Base-by-base conservation (phyloP, 2,888 invertebrate species). In the Hirudinaria manillensis region DNA sequence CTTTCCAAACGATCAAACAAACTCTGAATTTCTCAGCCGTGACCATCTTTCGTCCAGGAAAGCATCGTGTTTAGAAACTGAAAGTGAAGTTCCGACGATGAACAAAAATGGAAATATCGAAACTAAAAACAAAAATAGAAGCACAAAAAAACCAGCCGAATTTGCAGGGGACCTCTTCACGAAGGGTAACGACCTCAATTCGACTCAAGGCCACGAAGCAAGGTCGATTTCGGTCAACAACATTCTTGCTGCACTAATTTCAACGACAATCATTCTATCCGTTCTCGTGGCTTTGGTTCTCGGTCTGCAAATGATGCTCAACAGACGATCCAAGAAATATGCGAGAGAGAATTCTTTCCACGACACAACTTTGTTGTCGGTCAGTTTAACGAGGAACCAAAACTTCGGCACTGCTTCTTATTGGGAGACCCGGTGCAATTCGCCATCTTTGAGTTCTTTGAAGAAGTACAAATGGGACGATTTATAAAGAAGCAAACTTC, bases 401-500 rank as follows among this genome's bases (percentile, higher is more conserved):
- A 10, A 45, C 45, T 7, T 6, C 10, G 10, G 13, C 45, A 45
- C 3, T 61, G 29, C 24, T 61, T 27, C 61, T 2, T 21, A 29
- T n/a, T 29, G 29, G 29, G 29, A 61, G 4, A 61, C 13, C 10
- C 13, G 13, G 21, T 61, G 29, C n/a, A 7, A 61, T 61, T 24
- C 61, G 24, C 24, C 24, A 61, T 27, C 29, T 27, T 7, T 10
- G 29, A 27, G 3, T 61, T 24, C 61, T 61, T 61, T 7, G 61
- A 61, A 61, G 29, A 61, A 61, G 61, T 61, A 61, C 29, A 61
- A 61, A 61, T 61, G 61, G 29, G 29, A 61, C 61, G 29, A 45
- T 21, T 61, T 27, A 19, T 61, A 61, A 61, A 27, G 29, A 29
- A 27, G 10, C n/a, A 19, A 61, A 53, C 21, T 53, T 53, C 21